These are phyloP conservation scores for Drosophila rhopaloa DNA, from an alignment of 1,140 invertebrate species.

Conservation along the genomic window DNA sequence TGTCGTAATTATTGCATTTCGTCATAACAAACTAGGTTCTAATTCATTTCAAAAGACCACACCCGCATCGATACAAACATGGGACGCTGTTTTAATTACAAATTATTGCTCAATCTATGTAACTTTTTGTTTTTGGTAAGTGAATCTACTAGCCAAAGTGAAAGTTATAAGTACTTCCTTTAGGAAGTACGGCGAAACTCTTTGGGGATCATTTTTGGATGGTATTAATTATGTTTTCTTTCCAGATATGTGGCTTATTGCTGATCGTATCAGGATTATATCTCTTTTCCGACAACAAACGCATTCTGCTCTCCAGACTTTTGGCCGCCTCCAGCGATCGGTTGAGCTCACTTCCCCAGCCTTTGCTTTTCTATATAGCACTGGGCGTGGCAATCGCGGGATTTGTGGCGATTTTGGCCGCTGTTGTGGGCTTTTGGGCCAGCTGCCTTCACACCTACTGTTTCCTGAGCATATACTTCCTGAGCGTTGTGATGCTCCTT, in stretches of 20 bases:
- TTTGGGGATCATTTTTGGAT: too few species aligned
- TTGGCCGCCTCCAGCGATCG: conserved; percentile 86
- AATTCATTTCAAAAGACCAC: conserved; percentile 35
- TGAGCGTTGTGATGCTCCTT: conserved; percentile 89
- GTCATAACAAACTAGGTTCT: conserved; percentile 11
- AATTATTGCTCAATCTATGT: conserved; percentile 76
- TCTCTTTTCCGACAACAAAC: conserved; percentile 88
- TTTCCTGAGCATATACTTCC: conserved; percentile 90
- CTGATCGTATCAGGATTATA: conserved; percentile 89
- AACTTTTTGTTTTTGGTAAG: conserved; percentile 82
- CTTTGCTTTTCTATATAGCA: conserved; percentile 90
- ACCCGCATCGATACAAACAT: conserved; percentile 38
- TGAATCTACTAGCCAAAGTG: not conserved
- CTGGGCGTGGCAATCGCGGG: conserved; percentile 88
- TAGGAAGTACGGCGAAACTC: too few species aligned
- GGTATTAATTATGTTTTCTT: not conserved
- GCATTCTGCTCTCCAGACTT: conserved; percentile 89
- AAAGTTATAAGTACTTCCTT: not conserved
- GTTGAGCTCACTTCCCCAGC: conserved; percentile 86
- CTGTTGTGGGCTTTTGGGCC: conserved; percentile 91
- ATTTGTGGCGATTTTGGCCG: conserved; percentile 87
- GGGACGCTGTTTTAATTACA: conserved; percentile 70
- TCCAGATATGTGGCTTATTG: conserved; percentile 88
- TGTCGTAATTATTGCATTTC: conserved; percentile 11
- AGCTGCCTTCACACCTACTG: conserved; percentile 90